Evolutionary conservation across 2,797 vertebrate species (phyloP).

Genomic region (Gymnothorax reevesii): DNA sequence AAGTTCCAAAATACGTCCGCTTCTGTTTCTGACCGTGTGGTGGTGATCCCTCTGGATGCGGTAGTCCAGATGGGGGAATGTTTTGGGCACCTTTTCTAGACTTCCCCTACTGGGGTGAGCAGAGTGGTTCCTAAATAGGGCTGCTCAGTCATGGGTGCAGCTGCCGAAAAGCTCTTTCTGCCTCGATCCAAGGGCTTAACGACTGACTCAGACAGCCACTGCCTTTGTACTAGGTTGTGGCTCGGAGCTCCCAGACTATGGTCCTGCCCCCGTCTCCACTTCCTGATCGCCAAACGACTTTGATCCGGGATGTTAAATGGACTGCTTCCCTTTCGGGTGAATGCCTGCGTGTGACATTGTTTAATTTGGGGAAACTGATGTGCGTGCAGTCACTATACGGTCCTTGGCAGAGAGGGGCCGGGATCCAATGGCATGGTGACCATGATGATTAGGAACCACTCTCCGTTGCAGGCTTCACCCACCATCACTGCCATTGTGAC

Average conservation of each 20-base stretch:
- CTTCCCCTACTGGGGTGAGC: too few relatives aligned
- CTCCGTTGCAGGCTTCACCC: slow-evolving; percentile 21
- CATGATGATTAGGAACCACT: background rate
- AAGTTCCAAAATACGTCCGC: too few relatives aligned
- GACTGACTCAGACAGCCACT: background rate
- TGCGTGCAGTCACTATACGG: slow-evolving; percentile 1
- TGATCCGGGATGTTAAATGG: background rate
- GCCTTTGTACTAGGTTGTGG: background rate
- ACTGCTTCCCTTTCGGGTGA: background rate
- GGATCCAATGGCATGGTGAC: background rate
- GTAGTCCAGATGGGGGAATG: too few relatives aligned
- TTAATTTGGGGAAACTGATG: background rate
- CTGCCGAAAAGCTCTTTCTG: background rate
- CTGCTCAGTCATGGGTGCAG: too few relatives aligned
- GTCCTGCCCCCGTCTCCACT: background rate
- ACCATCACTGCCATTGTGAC: slow-evolving; percentile 10
- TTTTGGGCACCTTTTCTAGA: too few relatives aligned
- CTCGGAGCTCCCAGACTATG: background rate
- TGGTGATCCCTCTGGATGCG: too few relatives aligned
- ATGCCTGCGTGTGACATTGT: background rate
- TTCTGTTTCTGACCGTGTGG: too few relatives aligned
- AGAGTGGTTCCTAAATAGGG: too few relatives aligned
- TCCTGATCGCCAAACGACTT: background rate
- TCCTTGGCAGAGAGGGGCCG: slow-evolving; percentile 19
- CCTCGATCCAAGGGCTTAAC: background rate